Base-by-base conservation (phyloP, 2,113 vertebrate species). In the Cochlearius cochlearius region DNA sequence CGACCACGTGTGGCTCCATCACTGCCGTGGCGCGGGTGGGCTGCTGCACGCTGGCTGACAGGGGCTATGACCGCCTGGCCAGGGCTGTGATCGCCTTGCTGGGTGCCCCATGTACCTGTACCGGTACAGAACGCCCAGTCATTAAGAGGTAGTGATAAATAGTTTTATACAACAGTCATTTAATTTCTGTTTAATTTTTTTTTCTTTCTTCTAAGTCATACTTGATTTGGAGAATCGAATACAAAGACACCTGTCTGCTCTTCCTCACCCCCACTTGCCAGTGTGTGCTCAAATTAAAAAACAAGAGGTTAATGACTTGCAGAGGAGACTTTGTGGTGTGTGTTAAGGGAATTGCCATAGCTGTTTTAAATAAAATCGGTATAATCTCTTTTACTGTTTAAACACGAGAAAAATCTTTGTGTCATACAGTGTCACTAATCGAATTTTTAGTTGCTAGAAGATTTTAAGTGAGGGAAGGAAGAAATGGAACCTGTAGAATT, bases 21-120 rank as follows among this genome's bases (percentile, higher is more conserved):
- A 2, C 12, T 55, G 27, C 43, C 0, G 0, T 5, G 20, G 17
- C 1, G 0, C 20, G 19, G 18, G 36, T 26, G 6, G 62, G 27
- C 39, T 80, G 58, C n/a, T 41, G 59, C 30, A 10, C 1, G 6
- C 14, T 0, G 1, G 23, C 53, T 82, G n/a, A n/a, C n/a, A n/a
- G n/a, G n/a, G n/a, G n/a, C n/a, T n/a, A n/a, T n/a, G n/a, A n/a
- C n/a, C n/a, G n/a, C n/a, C n/a, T n/a, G 67, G 49, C 38, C 59
- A 45, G 63, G 45, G 25, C 76, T 68, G 12, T 52, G 58, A 19
- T 26, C 3, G 1, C 64, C 45, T 75, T 4, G 3, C 2, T 1
- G 5, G 36, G 41, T 32, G 39, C 32, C 53, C 47, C 3, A 0
- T 15, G 20, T 39, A 25, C 22, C 50, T 84, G 17, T 20, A 30